These are phyloP conservation scores for Anomalospiza imberbis DNA, from an alignment of 2,797 vertebrate species.

Conservation along the genomic window DNA sequence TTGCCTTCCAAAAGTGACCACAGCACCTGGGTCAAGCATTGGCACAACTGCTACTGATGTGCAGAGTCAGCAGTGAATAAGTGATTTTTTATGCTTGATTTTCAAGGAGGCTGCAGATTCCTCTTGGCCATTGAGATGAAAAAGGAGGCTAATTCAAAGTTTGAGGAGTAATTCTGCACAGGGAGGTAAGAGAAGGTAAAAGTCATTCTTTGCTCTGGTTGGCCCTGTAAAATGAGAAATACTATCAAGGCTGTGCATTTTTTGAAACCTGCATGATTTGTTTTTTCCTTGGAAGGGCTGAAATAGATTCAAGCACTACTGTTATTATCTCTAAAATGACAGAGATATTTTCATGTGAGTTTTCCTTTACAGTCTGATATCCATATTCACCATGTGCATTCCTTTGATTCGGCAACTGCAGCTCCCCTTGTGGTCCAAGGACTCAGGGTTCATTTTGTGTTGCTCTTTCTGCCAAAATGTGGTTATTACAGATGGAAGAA, in stretches of 20 bases:
- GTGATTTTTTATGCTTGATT: rapidly evolving
- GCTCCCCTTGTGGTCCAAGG: not conserved
- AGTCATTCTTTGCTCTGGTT: not conserved
- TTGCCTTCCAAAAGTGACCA: not conserved
- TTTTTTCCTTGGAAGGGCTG: not conserved
- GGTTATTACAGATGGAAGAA: not conserved
- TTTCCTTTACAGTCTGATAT: not conserved
- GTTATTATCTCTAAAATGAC: not conserved
- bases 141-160: not conserved
- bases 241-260: not conserved
- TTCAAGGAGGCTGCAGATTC: not conserved
- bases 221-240: not conserved
- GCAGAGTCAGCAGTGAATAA: not conserved
- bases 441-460: not conserved
- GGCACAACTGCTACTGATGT: not conserved
- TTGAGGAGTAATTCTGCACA: not conserved
- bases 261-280: not conserved
- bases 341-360: not conserved
- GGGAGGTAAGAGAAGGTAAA: not conserved
- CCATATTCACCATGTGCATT: not conserved
- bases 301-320: not conserved
- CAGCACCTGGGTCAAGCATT: not conserved
- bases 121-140: not conserved
- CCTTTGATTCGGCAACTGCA: not conserved
- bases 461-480: not conserved